phyloP scores from a whole-genome alignment of 2,888 invertebrate genomes.

The Lepidonotus clava region DNA sequence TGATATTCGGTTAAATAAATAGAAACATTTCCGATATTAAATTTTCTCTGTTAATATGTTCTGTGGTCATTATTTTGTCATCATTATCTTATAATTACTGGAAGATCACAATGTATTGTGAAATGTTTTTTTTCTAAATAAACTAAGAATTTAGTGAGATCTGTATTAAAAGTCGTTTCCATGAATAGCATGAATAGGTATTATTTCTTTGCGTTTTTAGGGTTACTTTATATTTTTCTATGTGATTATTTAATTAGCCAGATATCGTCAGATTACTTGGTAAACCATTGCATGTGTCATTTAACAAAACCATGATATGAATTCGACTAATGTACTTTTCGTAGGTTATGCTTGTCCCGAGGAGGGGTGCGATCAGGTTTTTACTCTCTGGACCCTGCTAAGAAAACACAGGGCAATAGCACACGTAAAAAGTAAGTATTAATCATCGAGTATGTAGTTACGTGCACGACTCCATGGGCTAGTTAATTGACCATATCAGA shows the following conservation, averaged over 20 bases:
- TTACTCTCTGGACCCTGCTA: constrained; percentile 70
- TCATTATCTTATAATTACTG: not conserved
- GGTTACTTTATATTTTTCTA: not conserved
- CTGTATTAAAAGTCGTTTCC: too few relatives aligned
- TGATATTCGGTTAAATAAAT: too few relatives aligned
- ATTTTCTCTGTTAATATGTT: too few relatives aligned
- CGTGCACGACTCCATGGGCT: not conserved
- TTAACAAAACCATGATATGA: not conserved
- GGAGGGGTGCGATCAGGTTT: constrained; percentile 66
- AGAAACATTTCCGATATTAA: too few relatives aligned
- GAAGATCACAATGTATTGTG: not conserved
- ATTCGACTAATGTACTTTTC: not conserved
- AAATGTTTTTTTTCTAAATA: not conserved
- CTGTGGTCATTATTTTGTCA: not conserved
- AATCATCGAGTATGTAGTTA: not conserved
- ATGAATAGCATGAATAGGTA: too few relatives aligned
- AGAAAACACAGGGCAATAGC: constrained; percentile 67
- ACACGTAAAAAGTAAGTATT: constrained; percentile 64
- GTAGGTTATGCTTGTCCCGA: constrained; percentile 69
- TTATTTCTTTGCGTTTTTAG: not conserved
- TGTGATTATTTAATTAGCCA: not conserved
- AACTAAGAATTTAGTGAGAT: too few relatives aligned
- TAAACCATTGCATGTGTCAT: not conserved
- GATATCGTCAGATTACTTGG: not conserved
- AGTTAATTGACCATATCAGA: too few relatives aligned